A percentile compares a stretch with the other conserved stretches of the same genome.
These are phyloP conservation scores for Apocheima hispidaria DNA, from an alignment of 2,888 invertebrate genomes.

Conservation along the genomic window DNA sequence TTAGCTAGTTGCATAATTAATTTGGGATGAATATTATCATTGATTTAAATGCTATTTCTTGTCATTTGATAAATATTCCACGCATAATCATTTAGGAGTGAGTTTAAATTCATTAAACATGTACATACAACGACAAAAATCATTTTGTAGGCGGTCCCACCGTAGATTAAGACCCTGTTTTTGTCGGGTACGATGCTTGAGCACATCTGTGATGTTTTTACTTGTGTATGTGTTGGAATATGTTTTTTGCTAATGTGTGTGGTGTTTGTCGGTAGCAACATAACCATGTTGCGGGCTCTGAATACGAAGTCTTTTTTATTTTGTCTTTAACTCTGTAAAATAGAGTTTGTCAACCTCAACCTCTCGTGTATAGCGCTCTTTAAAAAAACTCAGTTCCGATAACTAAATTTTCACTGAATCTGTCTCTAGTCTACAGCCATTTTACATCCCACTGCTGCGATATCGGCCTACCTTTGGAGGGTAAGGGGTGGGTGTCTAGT, in stretches of 20 bases:
- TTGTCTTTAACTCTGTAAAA: conserved; percentile 58
- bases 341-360: conserved; percentile 40
- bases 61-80: background rate
- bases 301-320: conserved; percentile 61
- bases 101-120: conserved; percentile 11
- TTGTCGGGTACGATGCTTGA: conserved; percentile 70
- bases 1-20: background rate
- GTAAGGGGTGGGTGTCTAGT: no score
- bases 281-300: conserved; percentile 60
- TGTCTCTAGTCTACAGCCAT: no score
- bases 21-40: background rate
- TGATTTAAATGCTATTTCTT: background rate
- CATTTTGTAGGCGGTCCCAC: conserved; percentile 13
- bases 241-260: conserved; percentile 62
- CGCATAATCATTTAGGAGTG: conserved; percentile 1
- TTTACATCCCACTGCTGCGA: no score
- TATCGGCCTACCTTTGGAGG: no score
- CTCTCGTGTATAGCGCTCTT: conserved; percentile 25
- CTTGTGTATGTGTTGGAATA: conserved; percentile 56
- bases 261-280: conserved; percentile 58
- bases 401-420: no score
- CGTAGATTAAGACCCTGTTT: conserved; percentile 64
- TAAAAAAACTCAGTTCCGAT: background rate
- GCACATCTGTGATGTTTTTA: conserved; percentile 77
- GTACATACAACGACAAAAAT: conserved; percentile 20